phyloP scores from a whole-genome alignment of 23 tunicate genomes.

The Diplosoma virens region DNA sequence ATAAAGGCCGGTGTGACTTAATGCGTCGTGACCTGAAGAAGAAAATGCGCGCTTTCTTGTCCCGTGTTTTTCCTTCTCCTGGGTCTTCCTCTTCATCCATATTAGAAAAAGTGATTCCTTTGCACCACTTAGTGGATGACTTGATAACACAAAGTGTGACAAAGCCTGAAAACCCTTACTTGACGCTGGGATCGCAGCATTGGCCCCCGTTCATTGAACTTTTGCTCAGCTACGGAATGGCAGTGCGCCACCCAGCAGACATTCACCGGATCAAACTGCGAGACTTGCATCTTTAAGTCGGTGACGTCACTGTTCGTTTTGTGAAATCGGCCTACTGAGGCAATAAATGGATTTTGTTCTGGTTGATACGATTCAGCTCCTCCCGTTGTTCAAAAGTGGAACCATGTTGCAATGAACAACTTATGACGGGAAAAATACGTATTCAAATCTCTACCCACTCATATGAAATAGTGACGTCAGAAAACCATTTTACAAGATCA shows the following conservation, averaged over 20 bases:
- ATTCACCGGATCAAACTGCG: slow-evolving; percentile 2
- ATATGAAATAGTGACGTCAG: too few relatives aligned
- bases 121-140: slow-evolving; percentile 12
- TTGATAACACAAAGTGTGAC: background rate
- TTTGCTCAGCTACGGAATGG: slow-evolving; percentile 16
- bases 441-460: too few relatives aligned
- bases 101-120: background rate
- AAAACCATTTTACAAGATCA: too few relatives aligned
- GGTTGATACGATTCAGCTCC: too few relatives aligned
- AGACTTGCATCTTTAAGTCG: slow-evolving; percentile 17
- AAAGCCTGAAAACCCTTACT: slow-evolving; percentile 26
- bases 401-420: too few relatives aligned
- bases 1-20: background rate
- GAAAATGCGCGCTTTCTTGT: background rate
- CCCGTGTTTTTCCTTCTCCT: background rate
- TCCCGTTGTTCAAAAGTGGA: too few relatives aligned
- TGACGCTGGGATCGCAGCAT: slow-evolving; percentile 26
- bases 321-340: too few relatives aligned
- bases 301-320: too few relatives aligned
- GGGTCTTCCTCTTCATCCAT: background rate
- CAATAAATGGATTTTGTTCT: too few relatives aligned
- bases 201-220: slow-evolving; percentile 21
- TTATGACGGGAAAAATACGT: too few relatives aligned
- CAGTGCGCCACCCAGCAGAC: background rate
- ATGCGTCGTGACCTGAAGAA: background rate